A percentile compares a stretch with the other conserved stretches of the same genome.
These are phyloP conservation scores for Rhynchomys soricoides DNA, from an alignment of 2,113 vertebrate genomes.

Conservation along the genomic window DNA sequence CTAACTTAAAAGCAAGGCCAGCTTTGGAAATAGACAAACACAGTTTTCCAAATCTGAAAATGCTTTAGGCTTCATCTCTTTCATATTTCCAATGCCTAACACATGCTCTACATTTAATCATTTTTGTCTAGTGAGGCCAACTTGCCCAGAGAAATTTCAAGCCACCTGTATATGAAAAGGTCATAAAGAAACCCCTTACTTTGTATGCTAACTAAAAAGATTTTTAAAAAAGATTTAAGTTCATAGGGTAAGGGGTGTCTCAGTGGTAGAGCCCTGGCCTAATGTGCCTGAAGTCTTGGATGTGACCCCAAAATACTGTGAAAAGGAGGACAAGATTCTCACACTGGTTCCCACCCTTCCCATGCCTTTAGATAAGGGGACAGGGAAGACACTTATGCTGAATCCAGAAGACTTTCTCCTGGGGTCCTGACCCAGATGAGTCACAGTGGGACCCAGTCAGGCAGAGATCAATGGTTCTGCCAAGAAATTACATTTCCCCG, in stretches of 20 bases:
- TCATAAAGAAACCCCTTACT: not conserved
- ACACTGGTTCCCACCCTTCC: not conserved
- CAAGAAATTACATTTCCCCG: not conserved
- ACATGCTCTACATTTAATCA: not conserved
- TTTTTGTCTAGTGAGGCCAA: slow-evolving; percentile 59
- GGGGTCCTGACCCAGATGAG: not conserved
- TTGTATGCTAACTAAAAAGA: not conserved
- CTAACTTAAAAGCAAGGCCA: not conserved
- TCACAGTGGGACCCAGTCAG: not conserved
- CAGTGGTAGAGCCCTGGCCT: not conserved
- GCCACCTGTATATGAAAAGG: not conserved
- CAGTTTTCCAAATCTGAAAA: not conserved
- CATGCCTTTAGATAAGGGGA: not conserved
- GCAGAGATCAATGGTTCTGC: not conserved
- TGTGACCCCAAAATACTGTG: not conserved
- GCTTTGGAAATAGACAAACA: not conserved
- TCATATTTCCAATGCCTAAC: not conserved
- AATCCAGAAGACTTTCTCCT: not conserved
- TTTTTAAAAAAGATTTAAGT: not conserved
- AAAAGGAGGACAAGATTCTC: too few species aligned
- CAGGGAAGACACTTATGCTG: not conserved
- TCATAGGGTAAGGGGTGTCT: not conserved
- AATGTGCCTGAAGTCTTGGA: not conserved
- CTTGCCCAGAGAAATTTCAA: not conserved
- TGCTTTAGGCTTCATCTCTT: not conserved